Evolutionary conservation across 2,888 invertebrate species (phyloP).

Genomic region (Thumatha senex): DNA sequence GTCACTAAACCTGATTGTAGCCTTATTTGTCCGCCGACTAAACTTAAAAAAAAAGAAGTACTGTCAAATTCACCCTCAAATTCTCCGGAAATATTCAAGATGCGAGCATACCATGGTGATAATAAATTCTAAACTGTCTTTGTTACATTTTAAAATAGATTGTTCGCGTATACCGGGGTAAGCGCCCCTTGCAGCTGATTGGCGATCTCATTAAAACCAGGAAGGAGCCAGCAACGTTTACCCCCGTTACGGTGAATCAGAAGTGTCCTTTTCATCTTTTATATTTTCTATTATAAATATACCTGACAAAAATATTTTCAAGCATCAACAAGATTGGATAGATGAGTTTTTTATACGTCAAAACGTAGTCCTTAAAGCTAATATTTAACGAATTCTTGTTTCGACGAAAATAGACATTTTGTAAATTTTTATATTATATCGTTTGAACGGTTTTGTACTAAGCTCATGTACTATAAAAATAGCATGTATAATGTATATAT

Average conservation of each 20-base stretch:
- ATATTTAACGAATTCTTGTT: too few relatives aligned
- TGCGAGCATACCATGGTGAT: background rate
- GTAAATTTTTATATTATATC: too few relatives aligned
- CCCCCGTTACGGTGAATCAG: slow-evolving; percentile 44
- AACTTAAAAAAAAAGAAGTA: background rate
- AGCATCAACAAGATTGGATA: slow-evolving; percentile 39
- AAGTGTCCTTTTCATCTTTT: slow-evolving; percentile 42
- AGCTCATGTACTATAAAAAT: too few relatives aligned
- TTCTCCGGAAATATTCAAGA: background rate
- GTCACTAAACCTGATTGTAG: too few relatives aligned
- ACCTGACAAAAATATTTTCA: slow-evolving; percentile 18
- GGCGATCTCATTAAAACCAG: slow-evolving; percentile 77
- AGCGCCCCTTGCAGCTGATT: slow-evolving; percentile 49
- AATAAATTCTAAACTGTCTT: slow-evolving; percentile 23
- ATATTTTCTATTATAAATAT: slow-evolving; percentile 29
- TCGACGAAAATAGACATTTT: too few relatives aligned
- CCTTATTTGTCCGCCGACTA: too few relatives aligned
- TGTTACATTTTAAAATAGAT: slow-evolving; percentile 30
- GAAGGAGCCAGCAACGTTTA: slow-evolving; percentile 60
- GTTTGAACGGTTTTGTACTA: too few relatives aligned
- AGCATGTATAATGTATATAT: too few relatives aligned
- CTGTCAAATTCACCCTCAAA: background rate
- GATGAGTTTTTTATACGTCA: slow-evolving; percentile 37
- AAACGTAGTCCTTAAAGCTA: slow-evolving; percentile 5
- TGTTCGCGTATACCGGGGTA: slow-evolving; percentile 15